These are phyloP conservation scores for Drosophila ercepeae DNA, from an alignment of 1,140 invertebrate species.

Conservation along the genomic window DNA sequence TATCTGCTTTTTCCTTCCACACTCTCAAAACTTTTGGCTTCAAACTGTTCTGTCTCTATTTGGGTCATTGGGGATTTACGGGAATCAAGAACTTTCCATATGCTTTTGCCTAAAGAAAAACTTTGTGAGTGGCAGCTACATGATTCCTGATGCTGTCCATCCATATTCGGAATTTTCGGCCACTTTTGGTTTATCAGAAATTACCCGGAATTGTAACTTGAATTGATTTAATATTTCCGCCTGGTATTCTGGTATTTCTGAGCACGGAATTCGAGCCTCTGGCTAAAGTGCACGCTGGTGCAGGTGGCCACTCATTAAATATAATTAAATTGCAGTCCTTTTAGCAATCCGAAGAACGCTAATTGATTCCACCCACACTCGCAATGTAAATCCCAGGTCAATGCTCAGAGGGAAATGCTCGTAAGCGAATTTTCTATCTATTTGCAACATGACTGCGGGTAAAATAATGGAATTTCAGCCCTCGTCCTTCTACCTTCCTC, in stretches of 20 bases:
- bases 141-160: slow-evolving; percentile 23
- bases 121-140: slow-evolving; percentile 21
- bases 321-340: slow-evolving; percentile 6
- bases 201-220: neutral
- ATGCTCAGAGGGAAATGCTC: slow-evolving; percentile 24
- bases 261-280: neutral
- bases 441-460: slow-evolving; percentile 43
- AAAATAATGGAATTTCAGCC: slow-evolving; percentile 39
- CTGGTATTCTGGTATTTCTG: neutral
- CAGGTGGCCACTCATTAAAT: slow-evolving; percentile 21
- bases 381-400: slow-evolving; percentile 1
- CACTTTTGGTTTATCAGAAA: neutral
- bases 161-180: neutral
- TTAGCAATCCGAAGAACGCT: neutral
- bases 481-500: no score
- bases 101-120: slow-evolving; percentile 18
- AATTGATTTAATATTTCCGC: slow-evolving; percentile 10
- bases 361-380: slow-evolving; percentile 24
- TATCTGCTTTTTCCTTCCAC: slow-evolving; percentile 18
- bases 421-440: slow-evolving; percentile 44
- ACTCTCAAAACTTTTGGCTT: slow-evolving; percentile 13
- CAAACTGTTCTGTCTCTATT: slow-evolving; percentile 26
- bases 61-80: slow-evolving; percentile 35
- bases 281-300: neutral
- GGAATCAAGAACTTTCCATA: slow-evolving; percentile 25